phyloP scores from a whole-genome alignment of 2,797 vertebrate species.

The Dicrostonyx torquatus region DNA sequence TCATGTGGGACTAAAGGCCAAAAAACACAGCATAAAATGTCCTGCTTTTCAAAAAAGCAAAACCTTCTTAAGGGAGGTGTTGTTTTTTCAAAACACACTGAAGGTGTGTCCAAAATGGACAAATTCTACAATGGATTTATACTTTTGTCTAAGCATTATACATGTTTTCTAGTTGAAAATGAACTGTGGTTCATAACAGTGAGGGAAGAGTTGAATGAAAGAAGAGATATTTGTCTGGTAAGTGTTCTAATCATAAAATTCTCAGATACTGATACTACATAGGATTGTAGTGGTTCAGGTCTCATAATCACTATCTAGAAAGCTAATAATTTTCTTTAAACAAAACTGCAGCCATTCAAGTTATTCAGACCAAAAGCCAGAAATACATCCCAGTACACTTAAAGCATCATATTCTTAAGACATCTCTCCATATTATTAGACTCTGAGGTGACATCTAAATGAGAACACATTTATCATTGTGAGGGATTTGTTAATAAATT shows the following conservation, averaged over 20 bases:
- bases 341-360: not conserved
- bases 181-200: not conserved
- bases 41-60: not conserved
- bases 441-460: not conserved
- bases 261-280: not conserved
- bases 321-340: not conserved
- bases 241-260: not conserved
- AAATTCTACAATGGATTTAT: not conserved
- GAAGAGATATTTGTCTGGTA: not conserved
- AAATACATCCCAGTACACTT: not conserved
- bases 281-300: not conserved
- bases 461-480: not conserved
- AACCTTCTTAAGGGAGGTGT: not conserved
- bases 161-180: not conserved
- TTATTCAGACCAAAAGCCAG: not conserved
- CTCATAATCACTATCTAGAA: not conserved
- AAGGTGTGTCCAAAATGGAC: accelerated
- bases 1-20: not conserved
- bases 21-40: not conserved
- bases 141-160: not conserved
- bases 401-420: not conserved
- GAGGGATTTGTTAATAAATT: not conserved
- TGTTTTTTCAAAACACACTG: not conserved
- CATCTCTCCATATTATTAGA: not conserved
- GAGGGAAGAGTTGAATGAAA: not conserved